These are phyloP conservation scores for Acanthurus lineatus DNA, from an alignment of 2,797 vertebrate genomes.

Conservation along the genomic window DNA sequence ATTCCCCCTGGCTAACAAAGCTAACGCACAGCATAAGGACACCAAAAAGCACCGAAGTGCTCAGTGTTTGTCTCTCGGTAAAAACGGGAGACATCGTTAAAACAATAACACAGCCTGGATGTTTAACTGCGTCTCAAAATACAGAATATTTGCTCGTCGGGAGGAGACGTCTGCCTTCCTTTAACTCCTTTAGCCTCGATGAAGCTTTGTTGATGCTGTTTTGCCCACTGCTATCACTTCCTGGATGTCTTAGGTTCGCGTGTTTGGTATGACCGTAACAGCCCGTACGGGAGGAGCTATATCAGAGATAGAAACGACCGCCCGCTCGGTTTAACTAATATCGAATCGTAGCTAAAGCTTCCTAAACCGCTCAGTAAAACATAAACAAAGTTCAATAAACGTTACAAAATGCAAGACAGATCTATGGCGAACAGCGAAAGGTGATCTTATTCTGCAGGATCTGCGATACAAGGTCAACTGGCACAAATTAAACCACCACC, in stretches of 20 bases:
- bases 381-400: too few relatives aligned
- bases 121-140: neutral
- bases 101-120: neutral
- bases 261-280: fast-evolving
- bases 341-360: too few relatives aligned
- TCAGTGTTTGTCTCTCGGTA: neutral
- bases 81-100: slow-evolving; percentile 20
- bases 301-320: fast-evolving
- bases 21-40: slow-evolving; percentile 45
- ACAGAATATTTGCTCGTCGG: neutral
- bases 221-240: slow-evolving; percentile 42
- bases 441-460: neutral
- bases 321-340: neutral
- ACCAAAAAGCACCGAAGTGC: neutral
- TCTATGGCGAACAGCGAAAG: too few relatives aligned
- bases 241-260: slow-evolving; percentile 21
- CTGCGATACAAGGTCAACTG: neutral
- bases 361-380: too few relatives aligned
- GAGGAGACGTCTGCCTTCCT: fast-evolving
- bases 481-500: too few relatives aligned
- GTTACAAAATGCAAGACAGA: too few relatives aligned
- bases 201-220: slow-evolving; percentile 4
- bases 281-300: slow-evolving; percentile 52
- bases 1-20: slow-evolving; percentile 56
- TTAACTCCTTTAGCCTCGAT: fast-evolving